phyloP scores from a whole-genome alignment of 2,797 vertebrate species.

The Microctenopoma steveboyesi region DNA sequence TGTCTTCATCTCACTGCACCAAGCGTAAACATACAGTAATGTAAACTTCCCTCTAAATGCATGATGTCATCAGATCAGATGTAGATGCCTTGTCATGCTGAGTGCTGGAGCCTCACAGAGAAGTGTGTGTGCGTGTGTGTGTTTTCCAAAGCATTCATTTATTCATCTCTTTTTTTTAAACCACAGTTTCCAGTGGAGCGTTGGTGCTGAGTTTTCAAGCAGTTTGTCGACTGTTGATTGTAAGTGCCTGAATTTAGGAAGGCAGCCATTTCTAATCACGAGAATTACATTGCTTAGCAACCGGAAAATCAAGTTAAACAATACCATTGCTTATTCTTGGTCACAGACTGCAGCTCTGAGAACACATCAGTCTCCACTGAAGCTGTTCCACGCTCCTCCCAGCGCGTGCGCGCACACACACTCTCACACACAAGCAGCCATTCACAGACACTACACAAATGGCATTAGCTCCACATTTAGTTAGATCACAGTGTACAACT shows the following conservation, averaged over 20 bases:
- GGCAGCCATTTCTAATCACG: conserved; percentile 85
- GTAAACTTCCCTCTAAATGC: conserved; percentile 54
- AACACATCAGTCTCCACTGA: conserved; percentile 77
- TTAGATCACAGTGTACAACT: conserved; percentile 74
- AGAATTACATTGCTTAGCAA: conserved; percentile 87
- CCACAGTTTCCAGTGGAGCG: conserved; percentile 67
- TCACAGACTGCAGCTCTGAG: conserved; percentile 77
- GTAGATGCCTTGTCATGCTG: conserved; percentile 60
- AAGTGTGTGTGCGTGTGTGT: conserved; percentile 13
- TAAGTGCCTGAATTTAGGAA: conserved; percentile 84
- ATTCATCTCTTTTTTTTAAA: conserved; percentile 31
- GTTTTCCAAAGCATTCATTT: conserved; percentile 41
- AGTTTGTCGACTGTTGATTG: conserved; percentile 84
- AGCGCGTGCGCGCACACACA: conserved; percentile 40
- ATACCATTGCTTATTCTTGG: conserved; percentile 79
- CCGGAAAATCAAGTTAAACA: conserved; percentile 87
- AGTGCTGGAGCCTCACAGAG: conserved; percentile 35
- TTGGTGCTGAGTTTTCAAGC: conserved; percentile 75
- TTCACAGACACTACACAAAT: conserved; percentile 67
- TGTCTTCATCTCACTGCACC: conserved; percentile 25
- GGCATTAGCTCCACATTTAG: conserved; percentile 74
- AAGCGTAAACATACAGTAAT: conserved; percentile 34
- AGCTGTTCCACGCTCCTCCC: conserved; percentile 72
- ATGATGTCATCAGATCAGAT: conserved; percentile 64
- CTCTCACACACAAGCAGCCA: conserved; percentile 47